Evolutionary conservation across 1,140 invertebrate species (phyloP).

Genomic region (Archivesica marissinica): DNA sequence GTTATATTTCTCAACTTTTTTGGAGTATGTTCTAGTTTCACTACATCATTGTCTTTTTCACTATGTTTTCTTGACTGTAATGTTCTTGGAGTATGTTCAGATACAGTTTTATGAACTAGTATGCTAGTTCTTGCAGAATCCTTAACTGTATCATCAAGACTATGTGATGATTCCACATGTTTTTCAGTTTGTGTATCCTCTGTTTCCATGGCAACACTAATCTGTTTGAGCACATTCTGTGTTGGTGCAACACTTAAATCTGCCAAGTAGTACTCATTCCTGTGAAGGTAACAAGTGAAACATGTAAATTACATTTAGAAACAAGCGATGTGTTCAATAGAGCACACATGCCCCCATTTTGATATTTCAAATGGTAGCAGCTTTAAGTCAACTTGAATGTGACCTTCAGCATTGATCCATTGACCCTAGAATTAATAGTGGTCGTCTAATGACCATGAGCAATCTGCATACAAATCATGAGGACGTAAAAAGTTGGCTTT

Average conservation of each 20-base stretch:
- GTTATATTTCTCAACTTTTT: neutral
- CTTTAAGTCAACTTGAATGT: too few species aligned
- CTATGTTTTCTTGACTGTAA: neutral
- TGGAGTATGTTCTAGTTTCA: neutral
- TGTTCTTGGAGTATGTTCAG: neutral
- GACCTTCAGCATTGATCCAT: too few species aligned
- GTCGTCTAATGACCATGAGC: too few species aligned
- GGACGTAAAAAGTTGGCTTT: too few species aligned
- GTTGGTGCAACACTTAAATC: slow-evolving; percentile 76
- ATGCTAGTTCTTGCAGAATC: neutral
- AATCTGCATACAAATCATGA: too few species aligned
- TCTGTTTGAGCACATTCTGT: slow-evolving; percentile 75
- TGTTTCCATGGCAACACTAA: slow-evolving; percentile 11
- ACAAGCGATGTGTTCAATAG: too few species aligned
- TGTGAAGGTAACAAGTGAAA: slow-evolving; percentile 68
- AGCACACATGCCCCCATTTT: too few species aligned
- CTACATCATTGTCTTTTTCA: neutral
- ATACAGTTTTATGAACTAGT: neutral
- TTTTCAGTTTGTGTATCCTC: too few species aligned
- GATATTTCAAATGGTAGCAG: too few species aligned
- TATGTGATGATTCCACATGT: neutral
- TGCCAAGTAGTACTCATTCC: slow-evolving; percentile 79
- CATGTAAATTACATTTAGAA: too few species aligned
- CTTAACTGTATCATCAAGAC: neutral
- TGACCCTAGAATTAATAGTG: too few species aligned